A percentile compares a stretch with the other conserved stretches of the same genome.
These are phyloP conservation scores for Syngnathus acus DNA, from an alignment of 2,797 vertebrate genomes.

Conservation along the genomic window DNA sequence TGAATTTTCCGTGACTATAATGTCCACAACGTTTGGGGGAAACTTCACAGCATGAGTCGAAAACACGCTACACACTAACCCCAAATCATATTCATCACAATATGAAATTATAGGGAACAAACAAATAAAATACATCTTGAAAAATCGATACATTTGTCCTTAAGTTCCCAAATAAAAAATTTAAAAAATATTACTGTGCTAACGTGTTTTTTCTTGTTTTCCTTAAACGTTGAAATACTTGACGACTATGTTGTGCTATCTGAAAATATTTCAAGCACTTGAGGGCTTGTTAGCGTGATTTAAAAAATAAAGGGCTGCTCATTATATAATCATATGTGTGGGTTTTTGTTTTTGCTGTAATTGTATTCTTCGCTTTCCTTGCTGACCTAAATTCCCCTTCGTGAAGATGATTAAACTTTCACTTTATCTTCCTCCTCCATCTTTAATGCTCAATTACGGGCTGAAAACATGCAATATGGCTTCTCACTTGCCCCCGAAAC, in stretches of 20 bases:
- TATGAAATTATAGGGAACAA: too few relatives aligned
- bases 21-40: too few relatives aligned
- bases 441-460: conserved; percentile 26
- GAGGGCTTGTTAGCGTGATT: background rate
- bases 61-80: too few relatives aligned
- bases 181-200: too few relatives aligned
- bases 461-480: conserved; percentile 6
- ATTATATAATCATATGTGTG: conserved; percentile 25
- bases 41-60: too few relatives aligned
- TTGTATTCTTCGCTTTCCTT: conserved; percentile 34
- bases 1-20: background rate
- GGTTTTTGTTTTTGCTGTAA: conserved; percentile 33
- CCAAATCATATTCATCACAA: too few relatives aligned
- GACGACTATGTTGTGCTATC: background rate
- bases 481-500: background rate
- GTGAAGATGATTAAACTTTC: conserved; percentile 46
- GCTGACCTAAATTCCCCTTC: conserved; percentile 40
- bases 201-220: too few relatives aligned
- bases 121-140: too few relatives aligned
- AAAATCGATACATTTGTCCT: too few relatives aligned
- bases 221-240: background rate
- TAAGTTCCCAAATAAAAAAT: too few relatives aligned
- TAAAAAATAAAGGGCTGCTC: conserved; percentile 15
- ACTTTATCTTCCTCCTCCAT: conserved; percentile 24
- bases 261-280: background rate